Conservation (phyloP, 1,140 invertebrate species). For the Drosophila pseudoananassae region DNA sequence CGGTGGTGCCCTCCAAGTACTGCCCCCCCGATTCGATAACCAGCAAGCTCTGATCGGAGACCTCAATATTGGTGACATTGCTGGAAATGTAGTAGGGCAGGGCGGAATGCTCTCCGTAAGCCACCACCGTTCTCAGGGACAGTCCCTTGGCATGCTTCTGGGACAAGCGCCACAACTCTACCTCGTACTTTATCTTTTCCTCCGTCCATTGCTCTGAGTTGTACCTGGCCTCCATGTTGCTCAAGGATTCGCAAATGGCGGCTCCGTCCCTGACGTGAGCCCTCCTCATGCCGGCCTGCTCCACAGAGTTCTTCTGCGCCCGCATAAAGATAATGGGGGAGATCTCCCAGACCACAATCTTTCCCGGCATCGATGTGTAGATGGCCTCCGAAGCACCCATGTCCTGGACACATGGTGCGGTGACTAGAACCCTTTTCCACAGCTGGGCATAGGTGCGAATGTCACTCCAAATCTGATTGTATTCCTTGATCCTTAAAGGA, state of each 20-base stretch:
- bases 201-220: constrained; percentile 87
- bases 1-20: constrained; percentile 95
- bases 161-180: constrained; percentile 88
- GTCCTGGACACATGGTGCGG: constrained; percentile 89
- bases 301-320: constrained; percentile 93
- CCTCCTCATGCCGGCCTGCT: constrained; percentile 94
- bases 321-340: constrained; percentile 93
- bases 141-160: constrained; percentile 89
- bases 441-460: constrained; percentile 88
- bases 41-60: constrained; percentile 88
- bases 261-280: constrained; percentile 94
- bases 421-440: constrained; percentile 89
- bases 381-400: constrained; percentile 91
- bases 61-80: constrained; percentile 88
- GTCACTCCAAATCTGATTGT: constrained; percentile 89
- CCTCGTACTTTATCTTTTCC: constrained; percentile 87
- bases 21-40: constrained; percentile 91
- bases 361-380: constrained; percentile 87
- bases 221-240: constrained; percentile 90
- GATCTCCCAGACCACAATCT: constrained; percentile 86
- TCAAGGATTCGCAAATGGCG: constrained; percentile 95
- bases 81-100: constrained; percentile 95
- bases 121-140: constrained; percentile 94
- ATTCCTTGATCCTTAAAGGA: constrained; percentile 87
- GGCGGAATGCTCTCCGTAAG: constrained; percentile 94